Percentiles rank a stretch among this genome's conserved stretches.
phyloP scores from a whole-genome alignment of 1,140 invertebrate species.

The Dendrolimus kikuchii region DNA sequence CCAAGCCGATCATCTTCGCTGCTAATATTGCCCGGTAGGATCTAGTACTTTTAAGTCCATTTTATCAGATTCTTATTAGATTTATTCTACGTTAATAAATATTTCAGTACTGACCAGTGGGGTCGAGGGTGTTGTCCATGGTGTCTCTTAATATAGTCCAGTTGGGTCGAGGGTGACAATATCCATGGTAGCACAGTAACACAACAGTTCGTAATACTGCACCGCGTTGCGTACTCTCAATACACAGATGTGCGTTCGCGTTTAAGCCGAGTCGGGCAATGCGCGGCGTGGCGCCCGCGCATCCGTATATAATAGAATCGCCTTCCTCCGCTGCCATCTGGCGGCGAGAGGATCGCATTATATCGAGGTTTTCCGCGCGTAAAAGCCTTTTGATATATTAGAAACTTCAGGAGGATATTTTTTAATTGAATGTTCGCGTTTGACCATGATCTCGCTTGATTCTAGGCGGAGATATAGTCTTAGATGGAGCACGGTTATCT shows the following conservation, averaged over 20 bases:
- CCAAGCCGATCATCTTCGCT: slow-evolving; percentile 53
- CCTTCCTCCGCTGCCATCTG: slow-evolving; percentile 41
- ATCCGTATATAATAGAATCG: slow-evolving; percentile 55
- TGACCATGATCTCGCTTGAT: too few species aligned
- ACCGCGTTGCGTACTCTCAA: slow-evolving; percentile 22
- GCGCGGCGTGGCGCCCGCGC: slow-evolving; percentile 34
- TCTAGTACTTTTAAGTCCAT: slow-evolving; percentile 40
- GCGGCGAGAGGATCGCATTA: slow-evolving; percentile 41
- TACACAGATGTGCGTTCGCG: slow-evolving; percentile 36
- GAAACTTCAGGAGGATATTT: too few species aligned
- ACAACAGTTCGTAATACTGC: slow-evolving; percentile 48
- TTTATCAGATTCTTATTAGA: slow-evolving; percentile 19
- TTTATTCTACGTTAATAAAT: slow-evolving; percentile 8
- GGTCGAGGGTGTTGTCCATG: slow-evolving; percentile 57
- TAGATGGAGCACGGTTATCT: too few species aligned
- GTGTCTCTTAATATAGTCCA: slow-evolving; percentile 54
- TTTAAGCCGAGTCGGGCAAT: slow-evolving; percentile 42
- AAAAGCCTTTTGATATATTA: too few species aligned
- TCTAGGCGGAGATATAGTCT: too few species aligned
- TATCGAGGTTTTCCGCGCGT: slow-evolving; percentile 37
- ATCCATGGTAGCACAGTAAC: slow-evolving; percentile 60
- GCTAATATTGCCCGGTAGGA: slow-evolving; percentile 63
- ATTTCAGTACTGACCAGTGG: slow-evolving; percentile 56
- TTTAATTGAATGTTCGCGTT: too few species aligned
- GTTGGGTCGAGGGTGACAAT: slow-evolving; percentile 60